Percentiles rank a stretch among this genome's conserved stretches.
phyloP scores from a whole-genome alignment of 2,113 vertebrate genomes.

The Chaetodon auriga region DNA sequence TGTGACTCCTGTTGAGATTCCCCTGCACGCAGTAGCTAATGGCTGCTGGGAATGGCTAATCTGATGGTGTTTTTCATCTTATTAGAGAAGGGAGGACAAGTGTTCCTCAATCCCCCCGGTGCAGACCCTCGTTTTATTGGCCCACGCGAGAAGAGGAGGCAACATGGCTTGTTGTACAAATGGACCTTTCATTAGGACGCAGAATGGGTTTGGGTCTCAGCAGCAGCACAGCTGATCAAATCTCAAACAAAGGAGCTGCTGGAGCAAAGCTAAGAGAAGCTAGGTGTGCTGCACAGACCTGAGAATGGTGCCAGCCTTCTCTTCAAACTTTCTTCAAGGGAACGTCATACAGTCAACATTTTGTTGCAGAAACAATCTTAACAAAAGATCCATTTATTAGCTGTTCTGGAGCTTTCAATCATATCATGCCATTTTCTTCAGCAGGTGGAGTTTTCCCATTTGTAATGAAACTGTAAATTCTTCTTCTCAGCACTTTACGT shows the following conservation, averaged over 20 bases:
- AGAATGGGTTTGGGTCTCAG: slow-evolving; percentile 57
- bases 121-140: slow-evolving; percentile 32
- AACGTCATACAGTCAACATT: background rate
- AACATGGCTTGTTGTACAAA: slow-evolving; percentile 49
- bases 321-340: background rate
- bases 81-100: slow-evolving; percentile 40
- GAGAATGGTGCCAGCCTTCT: background rate
- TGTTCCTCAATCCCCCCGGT: slow-evolving; percentile 21
- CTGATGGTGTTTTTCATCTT: slow-evolving; percentile 40
- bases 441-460: background rate
- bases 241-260: slow-evolving; percentile 64
- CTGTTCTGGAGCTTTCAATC: background rate
- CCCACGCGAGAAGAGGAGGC: slow-evolving; percentile 48
- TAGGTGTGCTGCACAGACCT: background rate
- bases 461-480: background rate
- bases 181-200: slow-evolving; percentile 72
- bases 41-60: slow-evolving; percentile 48
- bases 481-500: background rate
- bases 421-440: background rate
- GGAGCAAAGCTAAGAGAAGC: slow-evolving; percentile 16
- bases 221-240: slow-evolving; percentile 60
- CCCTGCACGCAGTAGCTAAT: slow-evolving; percentile 19
- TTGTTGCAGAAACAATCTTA: background rate
- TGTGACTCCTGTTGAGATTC: slow-evolving; percentile 40
- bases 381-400: no score